Conservation (phyloP, 2,113 vertebrate genomes). For the Tyrannus savana region DNA sequence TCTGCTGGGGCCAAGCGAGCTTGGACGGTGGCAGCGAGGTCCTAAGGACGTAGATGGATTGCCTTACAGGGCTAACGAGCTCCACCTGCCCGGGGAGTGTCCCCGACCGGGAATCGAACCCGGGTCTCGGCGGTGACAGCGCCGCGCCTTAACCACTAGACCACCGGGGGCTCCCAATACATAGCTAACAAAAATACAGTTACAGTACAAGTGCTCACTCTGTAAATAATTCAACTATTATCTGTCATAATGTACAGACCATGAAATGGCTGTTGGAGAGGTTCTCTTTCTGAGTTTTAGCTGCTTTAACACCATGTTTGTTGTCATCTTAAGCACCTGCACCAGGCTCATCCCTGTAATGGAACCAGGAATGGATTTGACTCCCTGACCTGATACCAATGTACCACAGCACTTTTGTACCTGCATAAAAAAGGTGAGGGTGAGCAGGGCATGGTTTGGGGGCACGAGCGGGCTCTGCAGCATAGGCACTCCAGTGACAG, state of each 20-base stretch:
- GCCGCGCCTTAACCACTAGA: too few relatives aligned
- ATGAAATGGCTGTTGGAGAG: neutral
- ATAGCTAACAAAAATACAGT: neutral
- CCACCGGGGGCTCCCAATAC: too few relatives aligned
- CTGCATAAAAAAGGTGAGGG: neutral
- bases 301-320: accelerated
- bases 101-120: too few relatives aligned
- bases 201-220: neutral
- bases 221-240: neutral
- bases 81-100: too few relatives aligned
- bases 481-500: neutral
- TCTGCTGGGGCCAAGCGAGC: too few relatives aligned
- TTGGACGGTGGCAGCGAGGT: too few relatives aligned
- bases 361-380: neutral
- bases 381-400: neutral
- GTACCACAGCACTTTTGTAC: neutral
- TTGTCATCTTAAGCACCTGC: neutral
- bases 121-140: too few relatives aligned
- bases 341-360: neutral
- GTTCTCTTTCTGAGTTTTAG: neutral
- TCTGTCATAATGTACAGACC: neutral
- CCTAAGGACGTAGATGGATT: too few relatives aligned
- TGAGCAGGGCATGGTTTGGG: neutral
- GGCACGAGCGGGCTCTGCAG: accelerated
- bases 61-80: too few relatives aligned